Percentiles rank a stretch among this genome's conserved stretches.
Conservation (phyloP, 2,888 invertebrate genomes). For the Neuroscelio doddi region DNA sequence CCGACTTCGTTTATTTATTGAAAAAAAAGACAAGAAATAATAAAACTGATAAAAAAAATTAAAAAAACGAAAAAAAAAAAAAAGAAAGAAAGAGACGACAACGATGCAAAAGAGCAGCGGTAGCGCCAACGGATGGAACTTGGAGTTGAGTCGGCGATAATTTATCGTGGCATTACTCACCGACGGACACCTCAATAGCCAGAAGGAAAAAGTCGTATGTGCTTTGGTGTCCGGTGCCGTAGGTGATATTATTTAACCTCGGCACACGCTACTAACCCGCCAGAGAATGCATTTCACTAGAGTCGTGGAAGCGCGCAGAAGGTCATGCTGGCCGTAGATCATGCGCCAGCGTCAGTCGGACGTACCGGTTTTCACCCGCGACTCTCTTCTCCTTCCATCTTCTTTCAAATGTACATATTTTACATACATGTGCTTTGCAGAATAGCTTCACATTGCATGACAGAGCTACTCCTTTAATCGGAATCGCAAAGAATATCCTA, state of each 20-base stretch:
- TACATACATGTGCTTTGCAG: slow-evolving; percentile 12
- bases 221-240: slow-evolving; percentile 43
- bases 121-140: slow-evolving; percentile 41
- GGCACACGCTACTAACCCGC: slow-evolving; percentile 50
- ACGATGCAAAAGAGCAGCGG: slow-evolving; percentile 30
- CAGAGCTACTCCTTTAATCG: too few species aligned
- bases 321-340: slow-evolving; percentile 54
- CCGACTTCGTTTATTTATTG: slow-evolving; percentile 28
- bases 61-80: slow-evolving; percentile 19
- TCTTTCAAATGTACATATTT: slow-evolving; percentile 26
- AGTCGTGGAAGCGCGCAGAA: slow-evolving; percentile 47
- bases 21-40: slow-evolving; percentile 18
- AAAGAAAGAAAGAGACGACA: slow-evolving; percentile 32
- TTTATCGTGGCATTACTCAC: slow-evolving; percentile 69
- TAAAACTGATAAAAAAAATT: slow-evolving; percentile 9
- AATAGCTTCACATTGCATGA: slow-evolving; percentile 5
- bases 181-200: slow-evolving; percentile 67
- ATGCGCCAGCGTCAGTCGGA: slow-evolving; percentile 29
- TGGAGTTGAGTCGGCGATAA: slow-evolving; percentile 53
- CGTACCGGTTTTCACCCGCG: slow-evolving; percentile 25
- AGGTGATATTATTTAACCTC: slow-evolving; percentile 50
- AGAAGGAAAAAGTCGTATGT: slow-evolving; percentile 38
- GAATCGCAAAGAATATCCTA: too few species aligned
- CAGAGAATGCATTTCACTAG: slow-evolving; percentile 47
- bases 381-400: slow-evolving; percentile 18